Percentiles rank a stretch among this genome's conserved stretches.
Conservation (phyloP, 2,888 invertebrate species). For the Nasonovia ribisnigri region DNA sequence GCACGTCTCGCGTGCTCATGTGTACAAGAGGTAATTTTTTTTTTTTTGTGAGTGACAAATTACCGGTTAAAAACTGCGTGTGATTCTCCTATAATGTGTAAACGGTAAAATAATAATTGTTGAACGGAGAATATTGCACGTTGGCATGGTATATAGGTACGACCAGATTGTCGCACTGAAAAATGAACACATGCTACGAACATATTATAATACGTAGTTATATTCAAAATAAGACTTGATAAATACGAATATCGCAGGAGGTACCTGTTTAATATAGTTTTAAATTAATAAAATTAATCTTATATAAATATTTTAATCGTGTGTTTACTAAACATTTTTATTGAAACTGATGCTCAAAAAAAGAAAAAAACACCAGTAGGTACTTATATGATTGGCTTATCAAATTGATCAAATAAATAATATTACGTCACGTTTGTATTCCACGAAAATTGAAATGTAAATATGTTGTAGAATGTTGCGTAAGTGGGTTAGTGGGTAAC, state of each 20-base stretch:
- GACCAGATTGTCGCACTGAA: background rate
- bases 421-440: background rate
- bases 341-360: too few relatives aligned
- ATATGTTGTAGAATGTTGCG: background rate
- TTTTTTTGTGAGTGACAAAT: background rate
- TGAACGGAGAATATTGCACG: background rate
- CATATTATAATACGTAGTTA: background rate
- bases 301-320: background rate
- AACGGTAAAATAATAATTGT: background rate
- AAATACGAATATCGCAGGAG: background rate
- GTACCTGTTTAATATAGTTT: background rate
- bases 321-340: background rate
- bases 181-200: background rate
- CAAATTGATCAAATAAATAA: background rate
- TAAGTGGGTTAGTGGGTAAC: too few relatives aligned
- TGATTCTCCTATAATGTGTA: background rate
- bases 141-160: background rate
- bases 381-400: background rate
- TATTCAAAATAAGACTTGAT: background rate
- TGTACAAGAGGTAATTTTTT: background rate
- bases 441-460: background rate
- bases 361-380: too few relatives aligned
- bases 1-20: background rate
- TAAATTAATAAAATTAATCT: background rate
- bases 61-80: background rate